Percentiles rank a stretch among this genome's conserved stretches.
Conservation (phyloP, 2,888 invertebrate species). For the Minunthozetes semirufus region DNA sequence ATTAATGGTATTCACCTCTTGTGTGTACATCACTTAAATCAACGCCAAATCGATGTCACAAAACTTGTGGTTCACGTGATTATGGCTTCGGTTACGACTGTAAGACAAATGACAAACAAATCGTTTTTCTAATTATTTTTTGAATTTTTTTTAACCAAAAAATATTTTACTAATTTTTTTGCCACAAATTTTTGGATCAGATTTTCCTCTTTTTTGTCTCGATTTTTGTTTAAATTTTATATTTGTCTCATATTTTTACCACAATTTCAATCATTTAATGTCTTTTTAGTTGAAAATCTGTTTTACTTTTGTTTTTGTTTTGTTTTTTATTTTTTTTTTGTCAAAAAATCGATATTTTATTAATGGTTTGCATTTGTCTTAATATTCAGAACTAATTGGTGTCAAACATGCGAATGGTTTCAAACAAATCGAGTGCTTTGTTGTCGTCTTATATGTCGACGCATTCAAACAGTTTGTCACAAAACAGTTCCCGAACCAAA, state of each 20-base stretch:
- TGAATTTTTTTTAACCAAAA: not conserved
- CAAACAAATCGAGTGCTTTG: constrained; percentile 15
- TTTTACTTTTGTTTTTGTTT: not conserved
- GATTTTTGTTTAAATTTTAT: not conserved
- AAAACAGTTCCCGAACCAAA: constrained; percentile 13
- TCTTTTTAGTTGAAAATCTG: not conserved
- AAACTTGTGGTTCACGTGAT: not conserved
- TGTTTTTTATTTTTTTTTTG: not conserved
- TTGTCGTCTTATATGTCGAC: not conserved
- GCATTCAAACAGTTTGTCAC: constrained; percentile 14
- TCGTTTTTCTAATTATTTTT: not conserved
- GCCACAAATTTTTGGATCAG: not conserved
- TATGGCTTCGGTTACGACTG: constrained; percentile 2
- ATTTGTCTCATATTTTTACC: not conserved
- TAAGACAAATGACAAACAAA: not conserved
- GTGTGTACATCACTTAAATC: too few relatives aligned
- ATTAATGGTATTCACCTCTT: too few relatives aligned
- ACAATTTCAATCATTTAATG: too few relatives aligned
- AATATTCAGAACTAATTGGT: not conserved
- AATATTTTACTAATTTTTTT: too few relatives aligned
- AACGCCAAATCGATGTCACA: not conserved
- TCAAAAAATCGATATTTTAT: not conserved
- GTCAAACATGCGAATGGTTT: constrained; percentile 28
- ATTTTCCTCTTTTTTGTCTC: not conserved
- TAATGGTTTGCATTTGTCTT: not conserved